These are phyloP conservation scores for Buceros bicornis DNA, from an alignment of 2,797 vertebrate species.

Conservation along the genomic window DNA sequence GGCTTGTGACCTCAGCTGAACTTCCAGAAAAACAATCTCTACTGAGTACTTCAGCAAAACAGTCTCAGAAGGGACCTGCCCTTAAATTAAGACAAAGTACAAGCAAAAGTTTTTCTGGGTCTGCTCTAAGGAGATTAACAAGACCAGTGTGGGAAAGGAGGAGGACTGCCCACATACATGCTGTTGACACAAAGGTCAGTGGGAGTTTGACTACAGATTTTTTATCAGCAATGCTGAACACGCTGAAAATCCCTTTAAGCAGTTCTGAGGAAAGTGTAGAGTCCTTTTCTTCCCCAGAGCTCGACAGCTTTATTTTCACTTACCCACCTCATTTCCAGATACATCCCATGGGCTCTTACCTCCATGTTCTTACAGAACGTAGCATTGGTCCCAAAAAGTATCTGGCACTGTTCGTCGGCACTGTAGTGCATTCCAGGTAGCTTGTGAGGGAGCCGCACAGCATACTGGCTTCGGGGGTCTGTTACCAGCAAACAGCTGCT, in stretches of 20 bases:
- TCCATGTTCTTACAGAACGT: conserved; percentile 97
- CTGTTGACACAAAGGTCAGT: neutral
- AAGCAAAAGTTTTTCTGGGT: neutral
- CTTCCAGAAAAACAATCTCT: conserved; percentile 15
- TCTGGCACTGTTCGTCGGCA: conserved; percentile 95
- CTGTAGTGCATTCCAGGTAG: conserved; percentile 98
- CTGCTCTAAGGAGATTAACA: neutral
- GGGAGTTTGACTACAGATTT: neutral
- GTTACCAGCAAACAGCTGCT: conserved; percentile 92
- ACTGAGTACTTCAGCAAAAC: conserved; percentile 8
- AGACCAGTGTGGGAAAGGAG: neutral
- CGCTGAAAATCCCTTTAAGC: neutral
- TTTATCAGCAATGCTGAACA: neutral
- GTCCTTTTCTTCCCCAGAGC: neutral
- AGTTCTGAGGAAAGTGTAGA: neutral
- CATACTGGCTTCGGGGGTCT: conserved; percentile 87
- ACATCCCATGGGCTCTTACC: conserved; percentile 76
- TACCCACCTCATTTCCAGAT: neutral
- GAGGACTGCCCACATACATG: neutral
- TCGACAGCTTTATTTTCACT: neutral
- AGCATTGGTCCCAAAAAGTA: conserved; percentile 95
- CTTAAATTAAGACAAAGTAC: neutral
- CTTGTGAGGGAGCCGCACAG: conserved; percentile 90
- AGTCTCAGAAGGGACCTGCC: neutral
- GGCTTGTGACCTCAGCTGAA: conserved; percentile 38